Conservation (phyloP, 1,140 invertebrate genomes). For the Nasonia longicornis region DNA sequence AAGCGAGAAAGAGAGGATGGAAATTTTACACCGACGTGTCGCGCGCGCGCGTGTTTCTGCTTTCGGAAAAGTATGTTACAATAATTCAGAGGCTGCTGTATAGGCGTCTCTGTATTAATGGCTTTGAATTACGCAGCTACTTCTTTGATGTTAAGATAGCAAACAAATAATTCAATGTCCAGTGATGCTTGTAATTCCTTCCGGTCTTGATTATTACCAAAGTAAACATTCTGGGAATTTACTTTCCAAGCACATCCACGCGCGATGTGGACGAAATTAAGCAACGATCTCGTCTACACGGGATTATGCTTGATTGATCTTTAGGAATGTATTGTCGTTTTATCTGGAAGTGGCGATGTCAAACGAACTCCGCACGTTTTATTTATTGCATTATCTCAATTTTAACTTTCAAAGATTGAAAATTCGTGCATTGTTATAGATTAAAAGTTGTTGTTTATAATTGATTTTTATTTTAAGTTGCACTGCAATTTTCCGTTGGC, state of each 20-base stretch:
- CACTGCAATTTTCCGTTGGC: too few relatives aligned
- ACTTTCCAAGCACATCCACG: background rate
- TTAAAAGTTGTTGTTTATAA: too few relatives aligned
- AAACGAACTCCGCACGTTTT: too few relatives aligned
- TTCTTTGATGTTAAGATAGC: constrained; percentile 44
- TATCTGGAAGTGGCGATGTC: too few relatives aligned
- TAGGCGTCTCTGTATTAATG: constrained; percentile 22
- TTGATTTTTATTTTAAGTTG: too few relatives aligned
- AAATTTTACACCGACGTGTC: background rate
- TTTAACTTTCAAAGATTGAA: too few relatives aligned
- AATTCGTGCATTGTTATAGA: too few relatives aligned
- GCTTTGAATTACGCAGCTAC: constrained; percentile 32
- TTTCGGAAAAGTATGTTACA: background rate
- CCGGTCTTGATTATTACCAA: constrained; percentile 18
- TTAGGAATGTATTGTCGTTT: too few relatives aligned
- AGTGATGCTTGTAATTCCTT: background rate
- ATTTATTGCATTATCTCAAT: too few relatives aligned
- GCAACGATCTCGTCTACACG: too few relatives aligned
- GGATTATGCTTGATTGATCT: too few relatives aligned
- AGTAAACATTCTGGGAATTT: background rate
- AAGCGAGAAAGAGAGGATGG: background rate
- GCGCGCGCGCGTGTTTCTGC: background rate
- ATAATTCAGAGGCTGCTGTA: background rate
- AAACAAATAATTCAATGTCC: constrained; percentile 27
- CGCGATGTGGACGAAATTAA: too few relatives aligned